A percentile compares a stretch with the other conserved stretches of the same genome.
phyloP scores from a whole-genome alignment of 2,888 invertebrate genomes.

The Pyrocoelia pectoralis region DNA sequence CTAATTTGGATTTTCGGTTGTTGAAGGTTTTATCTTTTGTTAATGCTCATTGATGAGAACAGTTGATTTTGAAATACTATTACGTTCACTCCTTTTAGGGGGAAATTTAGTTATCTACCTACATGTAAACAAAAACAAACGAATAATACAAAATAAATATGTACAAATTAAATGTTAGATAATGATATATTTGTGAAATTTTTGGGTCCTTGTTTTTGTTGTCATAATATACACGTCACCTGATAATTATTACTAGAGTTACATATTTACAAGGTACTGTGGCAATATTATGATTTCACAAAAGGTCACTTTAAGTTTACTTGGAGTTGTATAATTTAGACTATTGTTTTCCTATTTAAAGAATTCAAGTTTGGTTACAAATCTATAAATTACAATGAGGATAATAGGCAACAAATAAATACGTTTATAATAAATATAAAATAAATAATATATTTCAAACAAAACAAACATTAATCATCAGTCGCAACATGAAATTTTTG shows the following conservation, averaged over 20 bases:
- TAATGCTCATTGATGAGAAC: no score
- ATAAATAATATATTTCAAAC: slow-evolving; percentile 57
- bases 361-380: slow-evolving; percentile 50
- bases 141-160: not conserved
- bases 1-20: no score
- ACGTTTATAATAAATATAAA: slow-evolving; percentile 52
- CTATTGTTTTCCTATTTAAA: slow-evolving; percentile 34
- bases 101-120: no score
- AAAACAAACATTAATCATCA: slow-evolving; percentile 52
- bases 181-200: slow-evolving; percentile 51
- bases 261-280: slow-evolving; percentile 59
- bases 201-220: slow-evolving; percentile 51
- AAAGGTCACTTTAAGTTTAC: slow-evolving; percentile 59
- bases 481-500: slow-evolving; percentile 47
- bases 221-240: slow-evolving; percentile 53
- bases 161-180: slow-evolving; percentile 33
- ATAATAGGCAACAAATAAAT: slow-evolving; percentile 41
- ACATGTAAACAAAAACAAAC: not conserved
- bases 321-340: slow-evolving; percentile 50
- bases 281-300: slow-evolving; percentile 55
- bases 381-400: slow-evolving; percentile 25
- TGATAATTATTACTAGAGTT: slow-evolving; percentile 53
- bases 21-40: no score
- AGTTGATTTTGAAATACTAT: no score
- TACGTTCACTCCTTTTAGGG: no score